A percentile compares a stretch with the other conserved stretches of the same genome.
phyloP scores from a whole-genome alignment of 2,888 invertebrate genomes.

The Oligia fasciuncula region DNA sequence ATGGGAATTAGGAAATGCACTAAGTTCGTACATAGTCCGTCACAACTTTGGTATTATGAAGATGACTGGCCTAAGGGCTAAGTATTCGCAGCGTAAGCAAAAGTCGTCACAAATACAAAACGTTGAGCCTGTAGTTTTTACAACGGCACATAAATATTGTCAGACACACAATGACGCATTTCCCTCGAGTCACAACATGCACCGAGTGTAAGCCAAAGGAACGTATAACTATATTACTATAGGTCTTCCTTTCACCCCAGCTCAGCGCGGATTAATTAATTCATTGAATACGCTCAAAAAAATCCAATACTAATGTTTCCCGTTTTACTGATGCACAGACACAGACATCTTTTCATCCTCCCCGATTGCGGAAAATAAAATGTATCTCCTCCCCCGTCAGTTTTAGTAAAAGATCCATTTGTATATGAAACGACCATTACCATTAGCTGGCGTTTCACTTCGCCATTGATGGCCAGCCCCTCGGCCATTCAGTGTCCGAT shows the following conservation, averaged over 20 bases:
- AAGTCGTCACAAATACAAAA: neutral
- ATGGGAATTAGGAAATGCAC: neutral
- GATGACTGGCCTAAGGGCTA: neutral
- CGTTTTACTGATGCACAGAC: constrained; percentile 53
- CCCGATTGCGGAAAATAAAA: constrained; percentile 64
- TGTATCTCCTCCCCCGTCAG: constrained; percentile 61
- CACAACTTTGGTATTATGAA: neutral
- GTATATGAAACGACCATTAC: constrained; percentile 71
- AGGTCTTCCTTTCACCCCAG: constrained; percentile 32
- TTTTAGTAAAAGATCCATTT: constrained; percentile 69
- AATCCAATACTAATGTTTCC: constrained; percentile 60
- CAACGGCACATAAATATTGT: constrained; percentile 44
- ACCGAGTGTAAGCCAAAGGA: neutral
- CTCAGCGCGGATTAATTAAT: constrained; percentile 58
- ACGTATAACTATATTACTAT: constrained; percentile 7
- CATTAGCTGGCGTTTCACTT: constrained; percentile 66
- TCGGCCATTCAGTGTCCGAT: constrained; percentile 65
- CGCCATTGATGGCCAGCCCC: constrained; percentile 65
- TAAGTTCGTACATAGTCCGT: too few relatives aligned
- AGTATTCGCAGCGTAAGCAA: neutral
- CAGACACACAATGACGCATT: constrained; percentile 39
- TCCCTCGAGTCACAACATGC: constrained; percentile 37
- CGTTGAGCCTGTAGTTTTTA: constrained; percentile 9
- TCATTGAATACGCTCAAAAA: constrained; percentile 60
- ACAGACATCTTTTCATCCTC: constrained; percentile 62